Base-by-base conservation (phyloP, 2,797 vertebrate genomes). In the Pseudomugil tenellus region DNA sequence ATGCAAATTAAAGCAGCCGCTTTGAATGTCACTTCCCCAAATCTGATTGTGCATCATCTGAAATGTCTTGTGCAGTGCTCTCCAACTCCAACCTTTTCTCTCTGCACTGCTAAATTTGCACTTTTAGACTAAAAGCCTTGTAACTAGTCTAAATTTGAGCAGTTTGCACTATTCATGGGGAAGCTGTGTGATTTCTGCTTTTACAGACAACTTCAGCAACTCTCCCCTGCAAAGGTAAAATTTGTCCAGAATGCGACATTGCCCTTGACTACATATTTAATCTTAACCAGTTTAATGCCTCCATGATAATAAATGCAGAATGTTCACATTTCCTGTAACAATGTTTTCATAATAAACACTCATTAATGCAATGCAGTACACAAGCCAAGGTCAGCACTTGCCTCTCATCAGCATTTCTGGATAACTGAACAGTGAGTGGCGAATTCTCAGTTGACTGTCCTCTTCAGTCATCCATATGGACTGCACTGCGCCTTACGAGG, bases 331-430 rank as follows among this genome's bases (percentile, higher is more conserved):
- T 80, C 37, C 61, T 60, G 62, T 28, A 81, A 69, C 76, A 73
- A 32, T 76, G 21, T 8, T 63, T 58, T 73, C 72, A 81, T 61
- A 68, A 81, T 80, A 76, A 81, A 69, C 57, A 51, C 35, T 84
- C 72, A 76, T 88, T 69, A 87, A 69, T 77, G 63, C 63, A 63
- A 58, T 6, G 54, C 58, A 39, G 54, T 31, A 51, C 68, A 72
- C 58, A 67, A 77, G 69, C 78, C 79, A 82, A 85, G 80, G 87
- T 89, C 80, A 65, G n/a, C 51, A 4, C 66, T 77, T 58, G 71
- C 77, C 74, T 83, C 83, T 81, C 71, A 74, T 82, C 73, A 65
- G 77, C 68, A 35, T 72, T 79, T 75, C 74, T 80, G 66, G 64
- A 69, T 54, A 49, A 37, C 77, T 67, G 70, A 37, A 3, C 55